A percentile compares a stretch with the other conserved stretches of the same genome.
These are phyloP conservation scores for Acleris emargana DNA, from an alignment of 2,888 invertebrate species.

Conservation along the genomic window DNA sequence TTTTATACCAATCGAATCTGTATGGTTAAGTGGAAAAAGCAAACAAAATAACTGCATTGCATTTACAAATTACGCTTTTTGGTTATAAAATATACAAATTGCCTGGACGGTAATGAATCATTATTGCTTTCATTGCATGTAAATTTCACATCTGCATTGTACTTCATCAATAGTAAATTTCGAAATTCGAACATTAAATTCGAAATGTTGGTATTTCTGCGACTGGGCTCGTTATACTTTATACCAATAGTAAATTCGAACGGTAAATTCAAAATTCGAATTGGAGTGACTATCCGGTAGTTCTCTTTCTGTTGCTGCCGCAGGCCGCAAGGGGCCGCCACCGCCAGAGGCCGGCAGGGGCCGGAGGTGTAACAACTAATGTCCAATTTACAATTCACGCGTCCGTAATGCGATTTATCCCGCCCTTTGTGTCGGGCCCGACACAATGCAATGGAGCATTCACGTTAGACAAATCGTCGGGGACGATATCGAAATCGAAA, in stretches of 20 bases:
- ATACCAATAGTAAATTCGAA: neutral
- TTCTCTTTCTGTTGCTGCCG: constrained; percentile 11
- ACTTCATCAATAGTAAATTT: neutral
- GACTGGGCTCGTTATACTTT: neutral
- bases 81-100: neutral
- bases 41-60: no score
- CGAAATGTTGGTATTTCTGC: neutral
- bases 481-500: constrained; percentile 65
- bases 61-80: neutral
- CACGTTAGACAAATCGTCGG: constrained; percentile 64
- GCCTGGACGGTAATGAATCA: no score
- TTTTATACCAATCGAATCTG: no score
- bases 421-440: constrained; percentile 72
- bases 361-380: constrained; percentile 75
- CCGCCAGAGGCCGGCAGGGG: constrained; percentile 37
- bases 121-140: no score
- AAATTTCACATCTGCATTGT: no score
- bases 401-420: constrained; percentile 79
- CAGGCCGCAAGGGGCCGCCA: no score
- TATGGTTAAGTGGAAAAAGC: no score
- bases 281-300: constrained; percentile 24
- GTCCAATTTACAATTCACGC: constrained; percentile 83
- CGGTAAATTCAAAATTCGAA: constrained; percentile 13
- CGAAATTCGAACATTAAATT: neutral
- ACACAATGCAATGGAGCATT: constrained; percentile 54